Conservation (phyloP, 2,888 invertebrate genomes). For the Charanyca ferruginea region DNA sequence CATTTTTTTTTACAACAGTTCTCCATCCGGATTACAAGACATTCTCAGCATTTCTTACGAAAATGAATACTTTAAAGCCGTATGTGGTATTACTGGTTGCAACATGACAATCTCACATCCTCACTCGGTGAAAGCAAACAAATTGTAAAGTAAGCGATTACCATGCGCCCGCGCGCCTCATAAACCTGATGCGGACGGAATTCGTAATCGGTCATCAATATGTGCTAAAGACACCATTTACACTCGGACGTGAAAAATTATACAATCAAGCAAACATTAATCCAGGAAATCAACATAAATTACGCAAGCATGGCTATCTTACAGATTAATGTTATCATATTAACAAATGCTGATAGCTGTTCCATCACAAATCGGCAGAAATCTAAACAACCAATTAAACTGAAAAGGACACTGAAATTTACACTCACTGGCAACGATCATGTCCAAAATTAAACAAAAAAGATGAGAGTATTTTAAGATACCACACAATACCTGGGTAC, state of each 20-base stretch:
- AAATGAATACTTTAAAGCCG: conserved; percentile 70
- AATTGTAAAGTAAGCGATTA: conserved; percentile 78
- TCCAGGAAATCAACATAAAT: conserved; percentile 25
- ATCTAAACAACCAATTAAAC: conserved; percentile 10
- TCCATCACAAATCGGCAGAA: conserved; percentile 15
- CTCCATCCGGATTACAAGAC: conserved; percentile 17
- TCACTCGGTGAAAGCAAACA: conserved; percentile 85
- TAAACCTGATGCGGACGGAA: conserved; percentile 48
- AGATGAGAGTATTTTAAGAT: conserved; percentile 34
- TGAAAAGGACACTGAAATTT: not conserved
- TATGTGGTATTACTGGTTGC: conserved; percentile 77
- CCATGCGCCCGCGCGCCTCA: conserved; percentile 64
- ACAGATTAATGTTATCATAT: conserved; percentile 34
- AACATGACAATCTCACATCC: conserved; percentile 76
- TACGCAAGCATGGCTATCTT: conserved; percentile 20
- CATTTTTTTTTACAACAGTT: conserved; percentile 4
- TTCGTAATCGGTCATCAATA: conserved; percentile 51
- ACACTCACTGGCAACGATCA: conserved; percentile 30
- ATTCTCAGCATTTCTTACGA: conserved; percentile 63
- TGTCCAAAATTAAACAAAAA: conserved; percentile 20
- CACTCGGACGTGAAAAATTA: conserved; percentile 37
- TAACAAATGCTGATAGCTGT: conserved; percentile 46
- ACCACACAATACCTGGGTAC: conserved; percentile 77
- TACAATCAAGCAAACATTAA: conserved; percentile 14
- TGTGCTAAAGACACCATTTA: conserved; percentile 52